A percentile compares a stretch with the other conserved stretches of the same genome.
These are phyloP conservation scores for Rhamphomyia laevipes DNA, from an alignment of 2,888 invertebrate genomes.

Conservation along the genomic window DNA sequence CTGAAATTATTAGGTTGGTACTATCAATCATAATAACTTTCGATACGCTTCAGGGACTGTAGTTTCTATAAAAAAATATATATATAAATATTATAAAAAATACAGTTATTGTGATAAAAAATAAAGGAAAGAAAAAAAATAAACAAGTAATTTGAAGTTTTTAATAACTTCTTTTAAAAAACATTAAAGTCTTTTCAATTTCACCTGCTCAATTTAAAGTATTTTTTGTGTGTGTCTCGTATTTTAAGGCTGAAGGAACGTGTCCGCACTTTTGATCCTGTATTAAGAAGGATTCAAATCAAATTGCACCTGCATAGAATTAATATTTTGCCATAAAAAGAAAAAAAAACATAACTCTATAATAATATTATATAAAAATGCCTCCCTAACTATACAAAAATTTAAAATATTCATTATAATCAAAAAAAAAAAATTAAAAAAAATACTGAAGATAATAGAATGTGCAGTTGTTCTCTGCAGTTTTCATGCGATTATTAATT, in stretches of 20 bases:
- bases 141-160: background rate
- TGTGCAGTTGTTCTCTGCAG: no score
- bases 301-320: background rate
- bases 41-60: no score
- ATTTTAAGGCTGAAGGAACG: background rate
- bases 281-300: background rate
- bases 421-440: no score
- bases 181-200: background rate
- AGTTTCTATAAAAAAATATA: no score
- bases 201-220: background rate
- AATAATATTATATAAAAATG: no score
- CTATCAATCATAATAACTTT: no score
- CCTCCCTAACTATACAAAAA: no score
- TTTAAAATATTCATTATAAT: no score
- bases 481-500: background rate
- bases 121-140: background rate
- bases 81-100: background rate
- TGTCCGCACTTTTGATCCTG: background rate
- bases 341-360: no score
- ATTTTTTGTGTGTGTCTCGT: background rate
- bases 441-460: no score
- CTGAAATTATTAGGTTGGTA: no score
- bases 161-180: background rate
- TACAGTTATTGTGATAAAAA: background rate
- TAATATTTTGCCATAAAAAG: no score